Conservation (phyloP, 1,140 invertebrate genomes). For the Proctacanthus coquilletti region DNA sequence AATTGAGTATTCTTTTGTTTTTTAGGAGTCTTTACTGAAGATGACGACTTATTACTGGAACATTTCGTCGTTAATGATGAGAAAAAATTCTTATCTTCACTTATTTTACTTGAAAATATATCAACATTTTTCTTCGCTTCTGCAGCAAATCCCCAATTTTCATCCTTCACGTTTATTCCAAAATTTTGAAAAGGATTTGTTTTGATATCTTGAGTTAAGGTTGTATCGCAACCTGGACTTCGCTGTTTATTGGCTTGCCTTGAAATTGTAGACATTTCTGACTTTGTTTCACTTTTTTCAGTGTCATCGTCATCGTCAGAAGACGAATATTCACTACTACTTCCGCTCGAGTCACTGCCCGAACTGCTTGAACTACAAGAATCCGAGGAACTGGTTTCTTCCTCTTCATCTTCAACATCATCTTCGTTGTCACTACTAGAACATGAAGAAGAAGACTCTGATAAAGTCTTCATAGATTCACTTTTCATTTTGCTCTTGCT, state of each 20-base stretch:
- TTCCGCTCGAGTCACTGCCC: conserved; percentile 23
- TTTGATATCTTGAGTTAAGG: not conserved
- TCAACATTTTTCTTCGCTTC: conserved; percentile 37
- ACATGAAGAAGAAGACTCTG: conserved; percentile 21
- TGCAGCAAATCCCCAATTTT: conserved; percentile 65
- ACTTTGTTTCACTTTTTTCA: conserved; percentile 11
- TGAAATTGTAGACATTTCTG: not conserved
- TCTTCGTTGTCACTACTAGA: conserved; percentile 28
- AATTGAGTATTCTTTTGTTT: conserved; percentile 32
- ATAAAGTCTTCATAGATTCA: conserved; percentile 19
- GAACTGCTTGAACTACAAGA: conserved; percentile 33
- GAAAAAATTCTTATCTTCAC: conserved; percentile 10
- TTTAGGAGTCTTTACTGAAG: conserved; percentile 1
- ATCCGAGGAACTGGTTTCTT: conserved; percentile 20
- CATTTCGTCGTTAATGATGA: not conserved
- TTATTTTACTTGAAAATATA: conserved; percentile 20
- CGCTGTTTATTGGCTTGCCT: not conserved
- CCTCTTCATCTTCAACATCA: conserved; percentile 21
- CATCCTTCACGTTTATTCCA: conserved; percentile 27
- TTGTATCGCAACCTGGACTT: conserved; percentile 1
- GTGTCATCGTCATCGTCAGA: conserved; percentile 20
- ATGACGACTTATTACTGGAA: too few species aligned
- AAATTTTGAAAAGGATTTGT: not conserved
- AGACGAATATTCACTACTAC: conserved; percentile 26
- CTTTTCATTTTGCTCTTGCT: too few species aligned